phyloP scores from a whole-genome alignment of 2,888 invertebrate genomes.

The Epirrita christyi region DNA sequence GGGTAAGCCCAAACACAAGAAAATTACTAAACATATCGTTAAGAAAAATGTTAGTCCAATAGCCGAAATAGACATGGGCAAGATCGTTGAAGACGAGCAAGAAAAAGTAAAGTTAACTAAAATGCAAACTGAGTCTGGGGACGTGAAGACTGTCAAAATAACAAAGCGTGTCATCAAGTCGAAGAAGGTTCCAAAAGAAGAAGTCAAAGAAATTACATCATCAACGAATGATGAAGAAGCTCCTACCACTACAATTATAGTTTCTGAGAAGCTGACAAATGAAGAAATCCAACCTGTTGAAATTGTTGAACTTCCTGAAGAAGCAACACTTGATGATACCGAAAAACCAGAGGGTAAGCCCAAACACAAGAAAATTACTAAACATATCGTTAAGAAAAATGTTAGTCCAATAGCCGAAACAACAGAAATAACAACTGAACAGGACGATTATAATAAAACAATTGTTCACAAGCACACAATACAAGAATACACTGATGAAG shows the following conservation, averaged over 20 bases:
- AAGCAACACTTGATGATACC: slow-evolving; percentile 48
- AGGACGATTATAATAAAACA: slow-evolving; percentile 43
- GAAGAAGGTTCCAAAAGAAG: neutral
- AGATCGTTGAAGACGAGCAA: slow-evolving; percentile 44
- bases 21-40: slow-evolving; percentile 45
- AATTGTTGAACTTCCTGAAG: slow-evolving; percentile 55
- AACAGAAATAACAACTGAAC: slow-evolving; percentile 38
- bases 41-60: slow-evolving; percentile 46
- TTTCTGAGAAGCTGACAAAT: slow-evolving; percentile 46
- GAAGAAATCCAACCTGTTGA: slow-evolving; percentile 29
- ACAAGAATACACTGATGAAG: slow-evolving; percentile 45
- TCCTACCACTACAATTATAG: slow-evolving; percentile 38
- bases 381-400: slow-evolving; percentile 50
- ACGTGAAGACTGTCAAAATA: slow-evolving; percentile 57
- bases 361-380: slow-evolving; percentile 43
- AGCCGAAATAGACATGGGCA: slow-evolving; percentile 53
- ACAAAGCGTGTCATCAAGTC: slow-evolving; percentile 48
- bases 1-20: slow-evolving; percentile 37
- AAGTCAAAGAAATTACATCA: slow-evolving; percentile 36
- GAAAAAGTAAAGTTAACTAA: slow-evolving; percentile 33
- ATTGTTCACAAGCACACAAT: slow-evolving; percentile 50
- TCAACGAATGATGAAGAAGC: slow-evolving; percentile 38
- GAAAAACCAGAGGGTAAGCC: slow-evolving; percentile 57
- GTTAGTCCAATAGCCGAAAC: slow-evolving; percentile 48
- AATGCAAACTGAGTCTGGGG: slow-evolving; percentile 47